Base-by-base conservation (phyloP, 2,113 vertebrate species). In the Myocastor coypus region DNA sequence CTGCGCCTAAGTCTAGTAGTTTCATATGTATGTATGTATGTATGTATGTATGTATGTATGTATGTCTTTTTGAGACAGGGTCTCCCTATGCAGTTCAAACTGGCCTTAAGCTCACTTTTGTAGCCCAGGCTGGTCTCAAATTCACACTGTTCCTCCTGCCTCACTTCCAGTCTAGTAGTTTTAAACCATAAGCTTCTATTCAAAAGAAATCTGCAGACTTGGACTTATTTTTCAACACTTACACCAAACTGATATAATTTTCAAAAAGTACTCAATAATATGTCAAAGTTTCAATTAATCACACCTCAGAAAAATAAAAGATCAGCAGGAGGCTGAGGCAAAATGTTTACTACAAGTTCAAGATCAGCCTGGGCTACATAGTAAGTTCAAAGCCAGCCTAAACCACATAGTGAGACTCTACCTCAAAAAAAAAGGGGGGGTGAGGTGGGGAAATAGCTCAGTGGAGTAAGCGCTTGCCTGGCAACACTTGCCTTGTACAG, bases 201-300 rank as follows among this genome's bases (percentile, higher is more conserved):
- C 40, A 90, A 61, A 80, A 83, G 32, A 34, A 93, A 42, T 92
- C 93, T 94, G 28, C 24, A 89, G 61, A 26, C 30, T 57, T 91
- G 55, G 55, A 57, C 10, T 57, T 61, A 20, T 30, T 95, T 94
- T 96, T 75, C 34, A 78, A 89, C 20, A 94, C 50, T 82, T 93
- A 68, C 40, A 83, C 26, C 84, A 89, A 88, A 42, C 20, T 71
- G 46, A 91, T 68, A 57, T 57, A 83, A 91, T 71, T 93, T 9
- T 63, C 69, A 96, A 77, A 71, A 1, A 89, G n/a, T 28, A 89
- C 10, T 92, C n/a, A n/a, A n/a, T n/a, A n/a, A n/a, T n/a, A n/a
- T n/a, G n/a, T 89, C 88, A 92, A 91, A 37, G 69, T 82, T 91
- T 86, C 3, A 91, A 82, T 78, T 91, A 88, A 91, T 91, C 42